Percentiles rank a stretch among this genome's conserved stretches.
phyloP scores from a whole-genome alignment of 2,797 vertebrate genomes.

The Crax fasciolata region DNA sequence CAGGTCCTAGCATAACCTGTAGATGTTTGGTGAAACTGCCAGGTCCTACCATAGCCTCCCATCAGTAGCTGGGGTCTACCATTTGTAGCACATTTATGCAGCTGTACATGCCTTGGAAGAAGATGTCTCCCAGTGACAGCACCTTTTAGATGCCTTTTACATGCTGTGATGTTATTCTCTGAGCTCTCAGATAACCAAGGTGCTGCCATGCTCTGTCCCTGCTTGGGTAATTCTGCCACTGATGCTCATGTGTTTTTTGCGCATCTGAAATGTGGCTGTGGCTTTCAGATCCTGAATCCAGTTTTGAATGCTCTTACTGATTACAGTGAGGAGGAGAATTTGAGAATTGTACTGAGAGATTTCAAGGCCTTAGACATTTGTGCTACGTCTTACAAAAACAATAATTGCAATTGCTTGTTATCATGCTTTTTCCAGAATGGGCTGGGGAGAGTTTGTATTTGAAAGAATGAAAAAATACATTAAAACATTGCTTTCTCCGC shows the following conservation, averaged over 20 bases:
- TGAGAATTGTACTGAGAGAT: not conserved
- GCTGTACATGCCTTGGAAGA: not conserved
- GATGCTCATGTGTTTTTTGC: not conserved
- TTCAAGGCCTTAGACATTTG: not conserved
- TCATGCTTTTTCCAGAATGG: constrained; percentile 60
- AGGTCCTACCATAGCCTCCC: not conserved
- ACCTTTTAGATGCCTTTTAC: accelerated
- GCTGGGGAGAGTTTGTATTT: constrained; percentile 27
- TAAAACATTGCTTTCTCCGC: constrained; percentile 14
- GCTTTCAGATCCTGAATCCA: not conserved
- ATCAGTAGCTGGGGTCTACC: accelerated
- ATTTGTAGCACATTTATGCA: not conserved
- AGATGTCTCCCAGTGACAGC: accelerated
- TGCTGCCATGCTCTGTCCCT: not conserved
- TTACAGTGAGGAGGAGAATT: not conserved
- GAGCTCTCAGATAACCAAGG: not conserved
- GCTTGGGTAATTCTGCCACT: accelerated
- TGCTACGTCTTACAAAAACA: not conserved
- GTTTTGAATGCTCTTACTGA: not conserved
- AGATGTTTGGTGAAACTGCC: not conserved
- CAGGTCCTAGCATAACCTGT: no score
- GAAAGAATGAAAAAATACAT: not conserved
- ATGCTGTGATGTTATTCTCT: accelerated
- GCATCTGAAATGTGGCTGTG: not conserved
- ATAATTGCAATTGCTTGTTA: constrained; percentile 30